Conservation (phyloP, 2,888 invertebrate species). For the Leptinotarsa tumamoca region DNA sequence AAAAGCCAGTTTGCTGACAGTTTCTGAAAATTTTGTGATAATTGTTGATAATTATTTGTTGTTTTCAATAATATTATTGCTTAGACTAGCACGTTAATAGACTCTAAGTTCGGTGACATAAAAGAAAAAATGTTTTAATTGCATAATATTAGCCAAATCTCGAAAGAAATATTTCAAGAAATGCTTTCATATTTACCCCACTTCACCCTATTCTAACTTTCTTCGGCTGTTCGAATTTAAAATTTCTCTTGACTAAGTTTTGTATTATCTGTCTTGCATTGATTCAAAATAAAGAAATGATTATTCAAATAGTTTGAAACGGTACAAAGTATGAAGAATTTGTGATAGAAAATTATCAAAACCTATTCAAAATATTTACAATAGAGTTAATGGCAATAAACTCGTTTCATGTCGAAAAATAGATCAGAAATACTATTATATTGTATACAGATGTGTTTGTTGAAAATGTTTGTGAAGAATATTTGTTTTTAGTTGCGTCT, state of each 20-base stretch:
- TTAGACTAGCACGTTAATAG: no score
- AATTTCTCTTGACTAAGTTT: not conserved
- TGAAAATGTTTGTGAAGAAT: no score
- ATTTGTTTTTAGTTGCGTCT: no score
- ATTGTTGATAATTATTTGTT: no score
- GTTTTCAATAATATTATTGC: no score
- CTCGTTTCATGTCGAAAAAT: not conserved
- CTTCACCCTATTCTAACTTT: not conserved
- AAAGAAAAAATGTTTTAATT: no score
- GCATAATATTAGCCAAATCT: no score
- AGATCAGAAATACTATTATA: not conserved
- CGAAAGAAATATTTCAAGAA: no score
- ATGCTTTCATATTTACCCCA: not conserved
- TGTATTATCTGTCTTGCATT: not conserved
- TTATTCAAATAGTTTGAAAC: constrained; percentile 11
- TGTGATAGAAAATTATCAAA: constrained; percentile 12
- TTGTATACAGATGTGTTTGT: not conserved
- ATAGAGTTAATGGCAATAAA: constrained; percentile 11
- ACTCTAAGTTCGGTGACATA: no score
- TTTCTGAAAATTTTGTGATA: no score
- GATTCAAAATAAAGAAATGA: constrained; percentile 6
- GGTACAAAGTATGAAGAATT: constrained; percentile 4
- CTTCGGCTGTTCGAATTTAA: not conserved
- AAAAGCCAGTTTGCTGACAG: no score
- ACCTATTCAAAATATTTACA: constrained; percentile 15